Evolutionary conservation across 2,888 invertebrate species (phyloP).

Genomic region (Chrysolina oricalcia): DNA sequence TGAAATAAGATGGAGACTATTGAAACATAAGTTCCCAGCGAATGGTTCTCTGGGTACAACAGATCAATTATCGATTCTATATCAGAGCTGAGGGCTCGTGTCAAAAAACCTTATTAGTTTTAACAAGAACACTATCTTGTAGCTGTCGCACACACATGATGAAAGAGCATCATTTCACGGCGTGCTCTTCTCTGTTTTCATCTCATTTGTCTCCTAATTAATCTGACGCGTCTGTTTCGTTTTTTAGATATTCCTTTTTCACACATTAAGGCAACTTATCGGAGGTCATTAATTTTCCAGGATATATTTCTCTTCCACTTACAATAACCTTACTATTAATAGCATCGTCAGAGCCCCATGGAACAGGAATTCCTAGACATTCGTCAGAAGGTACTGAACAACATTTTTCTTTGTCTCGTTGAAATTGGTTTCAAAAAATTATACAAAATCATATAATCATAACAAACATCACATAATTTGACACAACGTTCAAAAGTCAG

Average conservation of each 20-base stretch:
- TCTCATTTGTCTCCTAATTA: constrained; percentile 68
- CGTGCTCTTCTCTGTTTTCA: constrained; percentile 64
- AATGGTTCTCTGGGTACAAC: background rate
- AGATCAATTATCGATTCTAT: constrained; percentile 12
- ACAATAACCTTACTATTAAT: background rate
- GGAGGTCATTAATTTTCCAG: constrained; percentile 20
- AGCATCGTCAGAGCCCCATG: background rate
- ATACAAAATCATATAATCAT: no score
- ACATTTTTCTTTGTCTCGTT: no score
- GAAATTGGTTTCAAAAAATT: no score
- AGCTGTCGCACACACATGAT: constrained; percentile 64
- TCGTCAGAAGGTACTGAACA: no score
- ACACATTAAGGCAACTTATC: constrained; percentile 45
- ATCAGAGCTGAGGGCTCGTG: constrained; percentile 20
- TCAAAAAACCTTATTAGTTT: constrained; percentile 61
- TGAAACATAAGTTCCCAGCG: background rate
- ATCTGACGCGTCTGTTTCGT: constrained; percentile 59
- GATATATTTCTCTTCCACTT: constrained; percentile 6
- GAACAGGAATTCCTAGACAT: background rate
- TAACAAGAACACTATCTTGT: constrained; percentile 64
- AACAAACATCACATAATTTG: no score
- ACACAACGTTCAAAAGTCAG: no score
- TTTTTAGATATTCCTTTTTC: constrained; percentile 47
- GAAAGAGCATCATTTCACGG: constrained; percentile 67
- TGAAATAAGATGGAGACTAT: background rate